Conservation (phyloP, 1,140 invertebrate genomes). For the Rhynchophorus ferrugineus region DNA sequence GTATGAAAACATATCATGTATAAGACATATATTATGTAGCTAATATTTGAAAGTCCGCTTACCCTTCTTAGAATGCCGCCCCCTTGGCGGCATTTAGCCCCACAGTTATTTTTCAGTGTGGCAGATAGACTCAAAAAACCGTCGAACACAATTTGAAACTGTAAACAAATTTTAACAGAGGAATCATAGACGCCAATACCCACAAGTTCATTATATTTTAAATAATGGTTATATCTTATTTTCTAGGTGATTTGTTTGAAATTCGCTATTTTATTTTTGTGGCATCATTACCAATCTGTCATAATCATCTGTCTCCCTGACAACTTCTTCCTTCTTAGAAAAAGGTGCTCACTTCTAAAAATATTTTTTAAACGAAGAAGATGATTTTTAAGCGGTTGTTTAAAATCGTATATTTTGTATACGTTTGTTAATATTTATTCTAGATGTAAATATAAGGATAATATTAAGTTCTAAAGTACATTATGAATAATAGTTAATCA, state of each 20-base stretch:
- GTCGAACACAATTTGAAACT: not conserved
- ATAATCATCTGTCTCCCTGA: not conserved
- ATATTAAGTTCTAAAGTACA: no score
- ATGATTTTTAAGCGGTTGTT: no score
- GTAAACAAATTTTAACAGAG: not conserved
- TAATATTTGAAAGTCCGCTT: not conserved
- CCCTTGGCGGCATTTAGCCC: slow-evolving; percentile 21
- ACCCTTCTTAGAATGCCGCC: slow-evolving; percentile 22
- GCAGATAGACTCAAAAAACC: slow-evolving; percentile 2
- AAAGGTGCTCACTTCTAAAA: no score
- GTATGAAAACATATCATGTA: not conserved
- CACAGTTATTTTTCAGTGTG: slow-evolving; percentile 20
- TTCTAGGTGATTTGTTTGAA: not conserved
- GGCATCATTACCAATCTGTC: not conserved
- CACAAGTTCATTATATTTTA: not conserved
- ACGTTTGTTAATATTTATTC: no score
- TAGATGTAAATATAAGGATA: no score
- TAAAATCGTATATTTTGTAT: no score
- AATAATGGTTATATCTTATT: no score
- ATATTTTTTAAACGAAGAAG: no score
- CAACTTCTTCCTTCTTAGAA: no score
- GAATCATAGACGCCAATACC: not conserved
- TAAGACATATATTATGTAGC: not conserved
- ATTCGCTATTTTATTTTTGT: not conserved
- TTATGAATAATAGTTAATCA: no score